Conservation (phyloP, 2,888 invertebrate genomes). For the Pristionchus fissidentatus region DNA sequence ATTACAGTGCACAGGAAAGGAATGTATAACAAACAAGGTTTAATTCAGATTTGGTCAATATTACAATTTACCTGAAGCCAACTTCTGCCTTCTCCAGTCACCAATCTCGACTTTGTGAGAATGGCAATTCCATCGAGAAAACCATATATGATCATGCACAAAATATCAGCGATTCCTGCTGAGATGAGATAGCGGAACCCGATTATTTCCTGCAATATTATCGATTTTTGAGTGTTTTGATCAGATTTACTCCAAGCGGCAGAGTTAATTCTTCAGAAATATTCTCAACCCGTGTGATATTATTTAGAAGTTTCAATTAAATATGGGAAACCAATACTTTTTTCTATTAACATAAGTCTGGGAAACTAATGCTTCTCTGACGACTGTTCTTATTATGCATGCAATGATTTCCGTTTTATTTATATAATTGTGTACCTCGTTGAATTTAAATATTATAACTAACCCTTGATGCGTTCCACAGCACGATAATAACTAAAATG, state of each 20-base stretch:
- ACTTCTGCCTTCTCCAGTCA: neutral
- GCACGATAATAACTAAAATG: neutral
- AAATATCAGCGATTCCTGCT: neutral
- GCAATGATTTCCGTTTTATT: too few relatives aligned
- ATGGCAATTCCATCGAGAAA: neutral
- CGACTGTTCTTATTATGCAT: too few relatives aligned
- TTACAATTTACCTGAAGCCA: slow-evolving; percentile 10
- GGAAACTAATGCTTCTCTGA: too few relatives aligned
- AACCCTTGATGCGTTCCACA: slow-evolving; percentile 14
- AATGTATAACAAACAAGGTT: too few relatives aligned
- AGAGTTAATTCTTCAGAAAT: too few relatives aligned
- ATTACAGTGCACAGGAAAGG: too few relatives aligned
- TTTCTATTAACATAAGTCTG: neutral
- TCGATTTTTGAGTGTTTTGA: neutral
- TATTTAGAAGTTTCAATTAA: too few relatives aligned
- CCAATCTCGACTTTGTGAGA: neutral
- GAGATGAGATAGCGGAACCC: slow-evolving; percentile 24
- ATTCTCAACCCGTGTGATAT: too few relatives aligned
- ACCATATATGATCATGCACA: slow-evolving; percentile 12
- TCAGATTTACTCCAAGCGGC: neutral
- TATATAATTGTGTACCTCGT: too few relatives aligned
- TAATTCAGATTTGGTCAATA: too few relatives aligned
- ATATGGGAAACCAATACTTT: neutral
- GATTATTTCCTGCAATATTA: neutral
- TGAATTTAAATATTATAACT: neutral